Conservation (phyloP, 2,888 invertebrate genomes). For the Chalcosyrphus nemorum region DNA sequence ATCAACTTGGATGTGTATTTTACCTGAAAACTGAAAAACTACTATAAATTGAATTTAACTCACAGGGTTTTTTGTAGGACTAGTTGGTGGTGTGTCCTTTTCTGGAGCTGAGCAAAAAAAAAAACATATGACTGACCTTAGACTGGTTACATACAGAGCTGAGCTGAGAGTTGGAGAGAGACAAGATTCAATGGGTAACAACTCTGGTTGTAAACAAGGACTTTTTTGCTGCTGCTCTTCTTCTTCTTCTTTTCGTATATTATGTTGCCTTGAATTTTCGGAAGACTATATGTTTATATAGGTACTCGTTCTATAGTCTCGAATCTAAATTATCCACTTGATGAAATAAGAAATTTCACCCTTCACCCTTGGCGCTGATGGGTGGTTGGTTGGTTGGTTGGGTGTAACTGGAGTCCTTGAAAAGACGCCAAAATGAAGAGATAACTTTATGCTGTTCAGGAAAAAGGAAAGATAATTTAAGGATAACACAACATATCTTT, state of each 20-base stretch:
- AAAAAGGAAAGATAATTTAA: conserved; percentile 46
- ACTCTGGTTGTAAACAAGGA: conserved; percentile 54
- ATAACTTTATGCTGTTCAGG: conserved; percentile 45
- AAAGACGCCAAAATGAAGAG: conserved; percentile 26
- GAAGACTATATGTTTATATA: not conserved
- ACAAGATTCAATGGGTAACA: conserved; percentile 20
- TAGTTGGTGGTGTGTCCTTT: conserved; percentile 29
- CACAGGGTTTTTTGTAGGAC: conserved; percentile 43
- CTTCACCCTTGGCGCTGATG: conserved; percentile 41
- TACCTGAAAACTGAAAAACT: conserved; percentile 70
- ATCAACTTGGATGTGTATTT: conserved; percentile 70
- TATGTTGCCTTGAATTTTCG: conserved; percentile 53
- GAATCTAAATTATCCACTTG: conserved; percentile 69
- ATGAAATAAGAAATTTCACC: conserved; percentile 65
- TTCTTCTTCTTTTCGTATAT: not conserved
- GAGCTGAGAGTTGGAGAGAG: conserved; percentile 3
- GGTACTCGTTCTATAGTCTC: conserved; percentile 32
- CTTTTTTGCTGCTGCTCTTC: conserved; percentile 22
- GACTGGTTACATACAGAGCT: conserved; percentile 49
- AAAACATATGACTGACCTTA: conserved; percentile 64
- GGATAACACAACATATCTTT: conserved; percentile 63
- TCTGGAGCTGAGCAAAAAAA: not conserved
- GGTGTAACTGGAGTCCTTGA: conserved; percentile 54
- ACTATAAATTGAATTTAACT: conserved; percentile 68
- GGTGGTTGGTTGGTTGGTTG: not conserved